These are phyloP conservation scores for Petromus typicus DNA, from an alignment of 2,113 vertebrate genomes.

Conservation along the genomic window DNA sequence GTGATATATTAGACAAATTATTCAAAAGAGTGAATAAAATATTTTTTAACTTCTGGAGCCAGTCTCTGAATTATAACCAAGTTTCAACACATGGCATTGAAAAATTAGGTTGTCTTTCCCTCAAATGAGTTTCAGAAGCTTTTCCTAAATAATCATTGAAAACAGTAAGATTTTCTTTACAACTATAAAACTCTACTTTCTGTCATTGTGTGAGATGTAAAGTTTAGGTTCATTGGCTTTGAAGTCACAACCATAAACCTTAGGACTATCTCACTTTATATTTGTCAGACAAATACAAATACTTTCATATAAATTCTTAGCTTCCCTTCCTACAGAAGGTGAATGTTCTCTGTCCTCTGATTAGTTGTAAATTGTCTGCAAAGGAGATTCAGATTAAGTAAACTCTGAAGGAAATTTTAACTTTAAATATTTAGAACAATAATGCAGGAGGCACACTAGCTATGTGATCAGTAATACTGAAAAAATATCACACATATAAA, in stretches of 20 bases:
- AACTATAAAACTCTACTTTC: neutral
- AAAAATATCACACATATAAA: neutral
- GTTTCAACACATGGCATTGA: conserved; percentile 25
- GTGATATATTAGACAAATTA: neutral
- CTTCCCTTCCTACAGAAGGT: neutral
- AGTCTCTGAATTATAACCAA: neutral
- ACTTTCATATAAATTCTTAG: neutral
- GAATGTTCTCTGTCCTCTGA: neutral
- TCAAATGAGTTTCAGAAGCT: neutral
- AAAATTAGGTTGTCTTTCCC: neutral
- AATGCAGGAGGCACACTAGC: neutral
- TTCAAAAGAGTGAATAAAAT: conserved; percentile 64
- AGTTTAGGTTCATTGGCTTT: neutral
- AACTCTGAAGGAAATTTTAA: conserved; percentile 2
- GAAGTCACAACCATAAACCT: neutral
- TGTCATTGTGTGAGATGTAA: neutral
- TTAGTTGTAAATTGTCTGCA: neutral
- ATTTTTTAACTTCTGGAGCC: conserved; percentile 17
- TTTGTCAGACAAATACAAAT: conserved; percentile 11
- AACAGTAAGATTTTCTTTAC: neutral
- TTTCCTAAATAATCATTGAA: conserved; percentile 39
- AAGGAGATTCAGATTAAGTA: conserved; percentile 1
- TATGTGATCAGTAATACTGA: neutral
- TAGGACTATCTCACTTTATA: neutral
- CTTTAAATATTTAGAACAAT: conserved; percentile 45